These are phyloP conservation scores for Oriolus oriolus DNA, from an alignment of 2,113 vertebrate genomes.

Conservation along the genomic window DNA sequence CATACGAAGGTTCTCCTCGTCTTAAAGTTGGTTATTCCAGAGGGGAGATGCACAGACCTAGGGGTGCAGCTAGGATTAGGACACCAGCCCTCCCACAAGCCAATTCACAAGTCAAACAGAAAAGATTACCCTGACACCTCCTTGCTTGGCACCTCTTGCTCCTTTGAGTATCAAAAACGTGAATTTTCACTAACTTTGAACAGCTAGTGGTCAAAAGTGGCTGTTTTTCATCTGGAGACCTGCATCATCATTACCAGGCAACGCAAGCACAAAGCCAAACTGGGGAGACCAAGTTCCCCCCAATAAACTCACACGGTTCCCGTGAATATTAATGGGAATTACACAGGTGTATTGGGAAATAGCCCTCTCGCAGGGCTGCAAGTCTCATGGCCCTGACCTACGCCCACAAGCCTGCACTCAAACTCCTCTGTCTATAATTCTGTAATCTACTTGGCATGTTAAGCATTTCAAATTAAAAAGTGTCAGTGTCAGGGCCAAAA, in stretches of 20 bases:
- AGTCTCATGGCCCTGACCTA: background rate
- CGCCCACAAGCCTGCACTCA: background rate
- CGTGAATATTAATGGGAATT: background rate
- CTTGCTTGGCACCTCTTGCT: background rate
- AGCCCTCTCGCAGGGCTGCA: background rate
- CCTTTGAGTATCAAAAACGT: background rate
- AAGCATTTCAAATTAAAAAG: constrained; percentile 40
- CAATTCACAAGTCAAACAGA: background rate
- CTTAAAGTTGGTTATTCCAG: background rate
- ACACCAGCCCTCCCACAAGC: background rate
- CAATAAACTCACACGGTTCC: accelerated
- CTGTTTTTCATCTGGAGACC: background rate
- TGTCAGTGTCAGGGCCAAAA: constrained; percentile 37
- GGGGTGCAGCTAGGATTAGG: background rate
- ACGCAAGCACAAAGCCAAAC: background rate
- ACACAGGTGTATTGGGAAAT: background rate
- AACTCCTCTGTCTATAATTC: background rate
- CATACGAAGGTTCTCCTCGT: background rate
- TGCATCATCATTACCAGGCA: accelerated
- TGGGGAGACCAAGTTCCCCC: background rate
- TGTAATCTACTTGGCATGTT: constrained; percentile 19
- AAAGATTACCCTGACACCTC: background rate
- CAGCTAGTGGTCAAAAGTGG: background rate
- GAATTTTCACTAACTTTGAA: background rate
- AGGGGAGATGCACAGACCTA: too few relatives aligned